Evolutionary conservation across 1,140 invertebrate genomes (phyloP).

Genomic region (Hesperophylax magnus): DNA sequence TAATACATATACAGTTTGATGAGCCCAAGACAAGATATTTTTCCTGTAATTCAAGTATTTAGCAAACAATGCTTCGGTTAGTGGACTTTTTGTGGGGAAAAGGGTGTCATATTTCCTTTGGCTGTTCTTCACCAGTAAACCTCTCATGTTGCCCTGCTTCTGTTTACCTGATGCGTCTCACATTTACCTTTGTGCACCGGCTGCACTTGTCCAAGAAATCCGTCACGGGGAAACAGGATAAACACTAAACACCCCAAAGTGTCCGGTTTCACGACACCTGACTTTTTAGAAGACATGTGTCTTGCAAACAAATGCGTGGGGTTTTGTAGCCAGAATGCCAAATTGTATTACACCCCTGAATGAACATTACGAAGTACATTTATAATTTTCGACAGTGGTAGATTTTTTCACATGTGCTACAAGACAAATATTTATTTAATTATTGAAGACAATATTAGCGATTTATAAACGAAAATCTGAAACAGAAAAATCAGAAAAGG

Average conservation of each 20-base stretch:
- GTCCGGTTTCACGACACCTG: constrained; percentile 30
- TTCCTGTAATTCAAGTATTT: constrained; percentile 7
- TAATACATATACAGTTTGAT: too few relatives aligned
- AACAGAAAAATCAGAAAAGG: too few relatives aligned
- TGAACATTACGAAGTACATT: background rate
- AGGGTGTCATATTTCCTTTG: constrained; percentile 22
- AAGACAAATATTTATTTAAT: too few relatives aligned
- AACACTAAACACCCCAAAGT: constrained; percentile 15
- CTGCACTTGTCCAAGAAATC: constrained; percentile 16
- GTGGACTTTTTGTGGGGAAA: constrained; percentile 15
- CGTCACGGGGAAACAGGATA: constrained; percentile 17
- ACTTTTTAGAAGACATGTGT: constrained; percentile 19
- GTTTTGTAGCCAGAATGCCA: constrained; percentile 6
- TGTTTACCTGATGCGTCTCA: constrained; percentile 21
- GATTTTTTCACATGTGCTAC: too few relatives aligned
- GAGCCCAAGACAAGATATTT: background rate
- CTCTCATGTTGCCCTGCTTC: constrained; percentile 19
- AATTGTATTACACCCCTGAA: constrained; percentile 6
- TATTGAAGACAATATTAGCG: too few relatives aligned
- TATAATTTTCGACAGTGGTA: too few relatives aligned
- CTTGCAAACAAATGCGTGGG: background rate
- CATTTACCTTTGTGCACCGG: constrained; percentile 20
- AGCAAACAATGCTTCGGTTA: constrained; percentile 9
- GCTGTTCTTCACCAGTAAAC: constrained; percentile 19
- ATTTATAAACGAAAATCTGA: too few relatives aligned